phyloP scores from a whole-genome alignment of 2,113 vertebrate species.

The Quiscalus mexicanus region DNA sequence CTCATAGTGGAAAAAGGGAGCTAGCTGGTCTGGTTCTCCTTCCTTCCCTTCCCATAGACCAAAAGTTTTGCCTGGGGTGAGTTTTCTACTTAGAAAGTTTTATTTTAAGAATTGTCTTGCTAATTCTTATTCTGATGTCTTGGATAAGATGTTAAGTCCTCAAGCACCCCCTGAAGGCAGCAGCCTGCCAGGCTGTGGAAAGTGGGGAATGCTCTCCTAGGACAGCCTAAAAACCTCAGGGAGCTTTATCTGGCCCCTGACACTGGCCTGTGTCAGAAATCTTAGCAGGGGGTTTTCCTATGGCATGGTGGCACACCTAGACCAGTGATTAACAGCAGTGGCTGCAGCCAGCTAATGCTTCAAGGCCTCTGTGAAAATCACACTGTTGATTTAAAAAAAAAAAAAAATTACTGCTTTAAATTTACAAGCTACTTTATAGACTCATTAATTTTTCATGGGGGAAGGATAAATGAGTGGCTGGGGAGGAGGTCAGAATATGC shows the following conservation, averaged over 20 bases:
- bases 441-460: slow-evolving; percentile 6
- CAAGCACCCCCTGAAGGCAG: not conserved
- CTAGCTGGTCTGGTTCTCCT: not conserved
- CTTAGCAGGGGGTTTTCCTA: not conserved
- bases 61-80: not conserved
- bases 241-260: not conserved
- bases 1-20: not conserved
- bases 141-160: not conserved
- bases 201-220: not conserved
- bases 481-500: not conserved
- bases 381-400: not conserved
- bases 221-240: not conserved
- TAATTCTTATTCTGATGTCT: not conserved
- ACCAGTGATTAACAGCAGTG: not conserved
- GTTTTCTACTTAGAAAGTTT: not conserved
- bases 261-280: not conserved
- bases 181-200: not conserved
- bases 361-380: not conserved
- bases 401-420: not conserved
- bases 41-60: not conserved
- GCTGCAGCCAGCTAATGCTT: not conserved
- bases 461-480: slow-evolving; percentile 25
- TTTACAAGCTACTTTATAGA: slow-evolving; percentile 39
- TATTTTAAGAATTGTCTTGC: not conserved
- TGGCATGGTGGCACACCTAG: not conserved